phyloP scores from a whole-genome alignment of 2,113 vertebrate genomes.

The Ceyx margarethae region DNA sequence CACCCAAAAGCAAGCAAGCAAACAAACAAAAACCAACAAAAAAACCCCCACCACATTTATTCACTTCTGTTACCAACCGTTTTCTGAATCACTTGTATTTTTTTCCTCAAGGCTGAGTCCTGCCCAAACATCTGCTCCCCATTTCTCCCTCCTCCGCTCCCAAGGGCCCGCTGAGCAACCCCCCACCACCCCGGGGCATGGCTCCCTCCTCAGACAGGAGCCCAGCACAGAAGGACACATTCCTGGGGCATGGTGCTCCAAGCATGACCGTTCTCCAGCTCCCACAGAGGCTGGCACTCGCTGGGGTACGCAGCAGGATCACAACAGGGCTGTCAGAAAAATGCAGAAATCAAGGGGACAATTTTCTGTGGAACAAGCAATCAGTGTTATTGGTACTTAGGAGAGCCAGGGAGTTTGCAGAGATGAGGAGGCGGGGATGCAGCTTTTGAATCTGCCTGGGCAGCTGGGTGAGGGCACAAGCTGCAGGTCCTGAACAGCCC shows the following conservation, averaged over 20 bases:
- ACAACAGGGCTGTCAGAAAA: not conserved
- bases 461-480: not conserved
- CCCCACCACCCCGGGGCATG: not conserved
- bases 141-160: not conserved
- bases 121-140: conserved; percentile 15
- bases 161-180: not conserved
- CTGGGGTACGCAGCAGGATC: not conserved
- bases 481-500: not conserved
- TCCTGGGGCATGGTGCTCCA: not conserved
- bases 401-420: not conserved
- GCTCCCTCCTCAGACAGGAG: not conserved
- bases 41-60: not conserved
- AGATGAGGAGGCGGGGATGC: not conserved
- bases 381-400: not conserved
- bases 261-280: not conserved
- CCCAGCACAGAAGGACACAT: rapidly evolving
- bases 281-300: not conserved
- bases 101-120: not conserved
- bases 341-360: not conserved
- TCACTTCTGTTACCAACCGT: not conserved
- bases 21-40: too few species aligned
- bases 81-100: conserved; percentile 37
- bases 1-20: too few species aligned
- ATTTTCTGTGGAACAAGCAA: not conserved
- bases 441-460: not conserved